These are phyloP conservation scores for Thymelicus sylvestris DNA, from an alignment of 2,888 invertebrate species.

Conservation along the genomic window DNA sequence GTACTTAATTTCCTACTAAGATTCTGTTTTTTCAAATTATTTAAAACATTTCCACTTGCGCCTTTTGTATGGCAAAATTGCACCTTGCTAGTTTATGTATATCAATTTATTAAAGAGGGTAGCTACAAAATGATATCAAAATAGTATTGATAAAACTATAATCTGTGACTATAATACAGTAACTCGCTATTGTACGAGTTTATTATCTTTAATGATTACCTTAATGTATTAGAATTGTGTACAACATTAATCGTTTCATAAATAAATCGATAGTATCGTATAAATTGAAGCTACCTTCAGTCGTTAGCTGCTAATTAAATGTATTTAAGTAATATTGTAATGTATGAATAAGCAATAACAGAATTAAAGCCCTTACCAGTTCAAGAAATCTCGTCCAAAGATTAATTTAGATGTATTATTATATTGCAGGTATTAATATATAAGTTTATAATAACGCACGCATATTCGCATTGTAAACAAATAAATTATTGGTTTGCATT, in stretches of 20 bases:
- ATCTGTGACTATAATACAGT: too few relatives aligned
- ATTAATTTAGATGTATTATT: constrained; percentile 62
- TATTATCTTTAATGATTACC: too few relatives aligned
- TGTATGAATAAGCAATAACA: constrained; percentile 35
- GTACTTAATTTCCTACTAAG: neutral
- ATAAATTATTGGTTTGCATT: constrained; percentile 67
- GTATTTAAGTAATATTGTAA: constrained; percentile 31
- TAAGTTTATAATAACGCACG: constrained; percentile 52
- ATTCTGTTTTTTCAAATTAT: neutral
- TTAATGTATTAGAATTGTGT: neutral
- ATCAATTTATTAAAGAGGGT: constrained; percentile 12
- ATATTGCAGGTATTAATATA: constrained; percentile 46
- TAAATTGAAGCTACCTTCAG: constrained; percentile 26
- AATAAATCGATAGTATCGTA: constrained; percentile 2
- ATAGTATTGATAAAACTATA: neutral
- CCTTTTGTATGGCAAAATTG: neutral
- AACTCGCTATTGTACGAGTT: neutral
- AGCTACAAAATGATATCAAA: constrained; percentile 1
- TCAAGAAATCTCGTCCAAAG: constrained; percentile 75
- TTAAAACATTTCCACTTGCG: neutral
- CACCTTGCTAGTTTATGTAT: constrained; percentile 11
- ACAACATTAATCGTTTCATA: neutral
- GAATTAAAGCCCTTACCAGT: constrained; percentile 75
- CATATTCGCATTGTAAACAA: constrained; percentile 58
- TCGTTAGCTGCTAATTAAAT: constrained; percentile 35